These are phyloP conservation scores for Hypercompe scribonia DNA, from an alignment of 2,888 invertebrate genomes.

Conservation along the genomic window DNA sequence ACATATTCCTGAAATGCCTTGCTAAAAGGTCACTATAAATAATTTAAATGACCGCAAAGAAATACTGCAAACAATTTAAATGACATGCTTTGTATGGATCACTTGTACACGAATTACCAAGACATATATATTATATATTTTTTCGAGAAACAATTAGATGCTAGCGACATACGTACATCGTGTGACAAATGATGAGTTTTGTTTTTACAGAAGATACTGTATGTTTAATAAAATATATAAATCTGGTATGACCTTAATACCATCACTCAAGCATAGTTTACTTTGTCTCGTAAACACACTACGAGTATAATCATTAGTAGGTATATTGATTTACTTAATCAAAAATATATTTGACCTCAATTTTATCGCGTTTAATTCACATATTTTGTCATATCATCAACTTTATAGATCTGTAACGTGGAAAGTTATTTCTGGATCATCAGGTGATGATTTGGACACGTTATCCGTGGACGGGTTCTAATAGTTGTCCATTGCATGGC, in stretches of 20 bases:
- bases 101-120: neutral
- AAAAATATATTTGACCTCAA: slow-evolving; percentile 10
- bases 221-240: neutral
- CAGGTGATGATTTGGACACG: too few species aligned
- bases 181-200: neutral
- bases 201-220: neutral
- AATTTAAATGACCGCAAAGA: neutral
- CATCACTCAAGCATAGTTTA: neutral
- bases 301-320: neutral
- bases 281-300: neutral
- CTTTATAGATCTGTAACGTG: slow-evolving; percentile 20
- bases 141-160: neutral
- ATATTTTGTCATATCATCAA: slow-evolving; percentile 2
- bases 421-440: slow-evolving; percentile 57
- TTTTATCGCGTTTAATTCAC: slow-evolving; percentile 10
- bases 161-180: neutral
- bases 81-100: neutral
- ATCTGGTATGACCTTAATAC: neutral
- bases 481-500: too few species aligned
- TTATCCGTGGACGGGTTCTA: too few species aligned
- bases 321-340: neutral
- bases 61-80: neutral
- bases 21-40: too few species aligned
- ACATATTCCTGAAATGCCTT: too few species aligned
- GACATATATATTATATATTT: neutral